A percentile compares a stretch with the other conserved stretches of the same genome.
phyloP scores from a whole-genome alignment of 92 coral and sea anemone species.

The Porites divaricata region DNA sequence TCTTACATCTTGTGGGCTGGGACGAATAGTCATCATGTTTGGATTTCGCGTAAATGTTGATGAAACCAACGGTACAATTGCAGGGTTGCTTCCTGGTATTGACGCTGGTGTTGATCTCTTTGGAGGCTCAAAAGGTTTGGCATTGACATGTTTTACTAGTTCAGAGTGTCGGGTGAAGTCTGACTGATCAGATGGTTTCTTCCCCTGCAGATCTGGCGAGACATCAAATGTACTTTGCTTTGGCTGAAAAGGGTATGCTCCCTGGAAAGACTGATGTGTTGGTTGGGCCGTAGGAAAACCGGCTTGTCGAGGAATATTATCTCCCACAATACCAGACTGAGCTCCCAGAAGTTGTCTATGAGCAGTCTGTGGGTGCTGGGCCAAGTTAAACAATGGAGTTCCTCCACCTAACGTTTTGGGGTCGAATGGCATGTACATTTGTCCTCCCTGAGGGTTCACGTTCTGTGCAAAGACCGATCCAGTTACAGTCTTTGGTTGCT shows the following conservation, averaged over 20 bases:
- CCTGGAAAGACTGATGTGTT: constrained; percentile 62
- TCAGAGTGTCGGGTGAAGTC: constrained; percentile 82
- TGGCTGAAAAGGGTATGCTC: constrained; percentile 72
- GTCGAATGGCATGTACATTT: constrained; percentile 87
- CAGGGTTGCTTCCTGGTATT: constrained; percentile 56
- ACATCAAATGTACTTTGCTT: constrained; percentile 65
- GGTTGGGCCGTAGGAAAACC: constrained; percentile 56
- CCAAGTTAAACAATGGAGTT: constrained; percentile 65
- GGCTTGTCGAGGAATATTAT: constrained; percentile 65
- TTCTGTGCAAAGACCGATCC: constrained; percentile 76
- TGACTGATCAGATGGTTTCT: constrained; percentile 69
- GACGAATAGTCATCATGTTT: constrained; percentile 73
- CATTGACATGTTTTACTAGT: constrained; percentile 92
- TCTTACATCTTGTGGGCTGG: constrained; percentile 77
- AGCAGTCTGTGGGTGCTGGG: constrained; percentile 78
- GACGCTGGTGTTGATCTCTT: constrained; percentile 84
- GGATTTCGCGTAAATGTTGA: constrained; percentile 64
- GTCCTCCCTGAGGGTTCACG: constrained; percentile 69
- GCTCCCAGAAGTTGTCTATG: constrained; percentile 71
- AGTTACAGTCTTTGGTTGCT: constrained; percentile 70
- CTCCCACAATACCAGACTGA: constrained; percentile 63
- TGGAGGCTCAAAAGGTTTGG: constrained; percentile 99
- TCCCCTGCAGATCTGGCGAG: constrained; percentile 58
- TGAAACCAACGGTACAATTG: constrained; percentile 62
- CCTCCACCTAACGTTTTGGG: constrained; percentile 73